Percentiles rank a stretch among this genome's conserved stretches.
Conservation (phyloP, 2,888 invertebrate species). For the Cheilosia grossa region DNA sequence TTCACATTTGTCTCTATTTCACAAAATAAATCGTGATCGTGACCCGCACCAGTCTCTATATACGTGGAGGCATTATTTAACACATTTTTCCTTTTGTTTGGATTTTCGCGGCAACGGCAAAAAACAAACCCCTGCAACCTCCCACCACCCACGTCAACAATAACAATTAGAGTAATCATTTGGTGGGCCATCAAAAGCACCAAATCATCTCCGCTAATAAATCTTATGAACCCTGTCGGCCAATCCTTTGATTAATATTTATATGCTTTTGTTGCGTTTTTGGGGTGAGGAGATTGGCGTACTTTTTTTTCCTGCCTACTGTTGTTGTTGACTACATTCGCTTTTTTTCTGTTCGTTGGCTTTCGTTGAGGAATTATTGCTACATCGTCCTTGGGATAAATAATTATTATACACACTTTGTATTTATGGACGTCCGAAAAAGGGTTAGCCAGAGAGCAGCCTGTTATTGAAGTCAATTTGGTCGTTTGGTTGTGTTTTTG, state of each 20-base stretch:
- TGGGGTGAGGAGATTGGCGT: slow-evolving; percentile 29
- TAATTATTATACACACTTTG: slow-evolving; percentile 60
- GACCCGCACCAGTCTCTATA: slow-evolving; percentile 14
- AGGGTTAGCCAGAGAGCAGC: slow-evolving; percentile 50
- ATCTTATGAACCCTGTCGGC: slow-evolving; percentile 73
- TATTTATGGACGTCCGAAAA: slow-evolving; percentile 40
- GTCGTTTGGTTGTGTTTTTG: slow-evolving; percentile 22
- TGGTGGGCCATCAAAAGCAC: slow-evolving; percentile 43
- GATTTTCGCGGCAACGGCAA: slow-evolving; percentile 1
- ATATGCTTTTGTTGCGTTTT: slow-evolving; percentile 53
- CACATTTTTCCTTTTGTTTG: slow-evolving; percentile 34
- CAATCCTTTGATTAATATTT: slow-evolving; percentile 73
- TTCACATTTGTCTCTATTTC: slow-evolving; percentile 46
- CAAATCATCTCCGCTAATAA: slow-evolving; percentile 72
- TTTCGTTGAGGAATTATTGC: slow-evolving; percentile 63
- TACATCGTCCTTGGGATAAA: slow-evolving; percentile 69
- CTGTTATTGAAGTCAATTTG: slow-evolving; percentile 66
- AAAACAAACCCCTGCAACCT: background rate
- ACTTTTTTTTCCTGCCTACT: slow-evolving; percentile 13
- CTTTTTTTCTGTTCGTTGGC: slow-evolving; percentile 36
- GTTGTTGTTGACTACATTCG: slow-evolving; percentile 49
- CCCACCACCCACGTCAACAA: slow-evolving; percentile 23
- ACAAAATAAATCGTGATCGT: slow-evolving; percentile 38
- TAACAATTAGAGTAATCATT: slow-evolving; percentile 73
- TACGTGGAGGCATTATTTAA: slow-evolving; percentile 49